Evolutionary conservation across 2,113 vertebrate species (phyloP), one percentile per base, ranked within the genome.

Genomic region (Eptesicus fuscus): DNA sequence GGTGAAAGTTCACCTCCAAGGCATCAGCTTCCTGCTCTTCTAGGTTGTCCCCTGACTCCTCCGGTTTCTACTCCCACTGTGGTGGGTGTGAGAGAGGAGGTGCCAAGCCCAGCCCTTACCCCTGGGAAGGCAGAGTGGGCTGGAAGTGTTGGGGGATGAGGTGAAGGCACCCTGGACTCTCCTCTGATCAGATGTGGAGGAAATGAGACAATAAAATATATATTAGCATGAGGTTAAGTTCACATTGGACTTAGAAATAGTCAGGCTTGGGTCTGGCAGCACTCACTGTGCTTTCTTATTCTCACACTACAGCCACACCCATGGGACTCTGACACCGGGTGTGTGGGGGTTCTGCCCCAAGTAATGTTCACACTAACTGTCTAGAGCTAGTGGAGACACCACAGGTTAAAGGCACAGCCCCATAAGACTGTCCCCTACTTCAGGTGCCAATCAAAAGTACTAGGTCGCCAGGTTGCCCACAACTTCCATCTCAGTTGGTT

Each of bases 191-290:
- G 23, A 85, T 71, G 13, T 49, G 53, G 49, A 92, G 59, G 28
- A 67, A 80, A 86, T 83, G 59, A 44, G 76, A 91, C 69, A 86
- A 67, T 12, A 70, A 65, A 85, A 83, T 25, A 49, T 2, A 22
- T 37, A 71, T 70, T 18, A 32, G 37, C 30, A 32, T 28, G 25
- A 13, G 12, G 32, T 67, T 56, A 92, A 73, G 42, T 65, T 91
- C 71, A 80, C 13, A 1, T 70, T 56, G n/a, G 35, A 86, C 56
- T 82, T 71, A 90, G n/a, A 77, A 32, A 53, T 53, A 67, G 30
- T 17, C n/a, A 71, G 44, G 7, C 42, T 40, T 32, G 14, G 51
- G 14, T 59, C 88, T n/a, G 32, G 20, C 40, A 56, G 32, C 6
- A 13, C 77, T 37, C 16, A 7, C 16, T 82, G 22, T 0, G 14